Evolutionary conservation across 2,113 vertebrate genomes (phyloP).

Genomic region (Ptyas mucosa): DNA sequence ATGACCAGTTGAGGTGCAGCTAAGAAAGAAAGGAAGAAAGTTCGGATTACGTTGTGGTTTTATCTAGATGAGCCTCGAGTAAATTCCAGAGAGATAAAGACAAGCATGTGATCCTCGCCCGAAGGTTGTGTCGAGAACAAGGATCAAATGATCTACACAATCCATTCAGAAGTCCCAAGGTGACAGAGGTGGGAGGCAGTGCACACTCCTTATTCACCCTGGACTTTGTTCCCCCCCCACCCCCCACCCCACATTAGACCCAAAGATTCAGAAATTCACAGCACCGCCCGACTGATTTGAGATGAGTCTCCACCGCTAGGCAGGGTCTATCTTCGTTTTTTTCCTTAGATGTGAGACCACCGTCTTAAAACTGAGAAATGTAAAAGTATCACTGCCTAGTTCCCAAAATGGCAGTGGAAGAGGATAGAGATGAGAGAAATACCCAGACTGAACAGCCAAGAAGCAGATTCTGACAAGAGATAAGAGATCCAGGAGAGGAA

Average conservation of each 20-base stretch:
- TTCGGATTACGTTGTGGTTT: not conserved
- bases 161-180: not conserved
- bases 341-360: not conserved
- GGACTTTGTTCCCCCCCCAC: not conserved
- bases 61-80: not conserved
- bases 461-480: too few relatives aligned
- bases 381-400: not conserved
- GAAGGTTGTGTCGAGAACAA: not conserved
- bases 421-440: too few relatives aligned
- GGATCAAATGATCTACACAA: not conserved
- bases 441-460: too few relatives aligned
- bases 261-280: not conserved
- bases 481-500: too few relatives aligned
- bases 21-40: not conserved
- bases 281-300: rapidly evolving
- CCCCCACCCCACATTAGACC: not conserved
- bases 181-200: not conserved
- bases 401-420: too few relatives aligned
- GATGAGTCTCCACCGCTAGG: not conserved
- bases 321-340: not conserved
- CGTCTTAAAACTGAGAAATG: not conserved
- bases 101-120: not conserved
- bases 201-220: not conserved
- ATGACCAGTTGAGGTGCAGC: not conserved
- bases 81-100: not conserved